These are phyloP conservation scores for Scyliorhinus canicula DNA, from an alignment of 2,797 vertebrate species.

Conservation along the genomic window DNA sequence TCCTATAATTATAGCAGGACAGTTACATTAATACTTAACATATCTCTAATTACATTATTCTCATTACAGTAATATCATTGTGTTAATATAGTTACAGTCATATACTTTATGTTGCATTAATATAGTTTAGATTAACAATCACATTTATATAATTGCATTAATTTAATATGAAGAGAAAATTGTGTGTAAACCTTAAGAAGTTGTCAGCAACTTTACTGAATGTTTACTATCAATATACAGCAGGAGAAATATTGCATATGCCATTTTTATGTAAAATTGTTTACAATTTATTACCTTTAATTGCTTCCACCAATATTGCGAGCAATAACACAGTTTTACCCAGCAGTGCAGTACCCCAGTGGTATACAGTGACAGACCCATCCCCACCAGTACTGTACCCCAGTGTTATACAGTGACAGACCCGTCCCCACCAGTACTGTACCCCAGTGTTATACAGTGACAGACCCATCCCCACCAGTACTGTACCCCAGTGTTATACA, in stretches of 20 bases:
- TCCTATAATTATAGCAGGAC: constrained; percentile 8
- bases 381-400: background rate
- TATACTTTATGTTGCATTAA: constrained; percentile 25
- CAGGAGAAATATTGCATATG: background rate
- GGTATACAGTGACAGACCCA: too few species aligned
- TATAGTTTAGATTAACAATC: constrained; percentile 17
- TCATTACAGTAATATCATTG: constrained; percentile 25
- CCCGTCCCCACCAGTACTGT: background rate
- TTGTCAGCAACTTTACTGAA: background rate
- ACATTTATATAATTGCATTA: constrained; percentile 30
- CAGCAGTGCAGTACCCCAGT: background rate
- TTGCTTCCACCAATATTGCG: background rate
- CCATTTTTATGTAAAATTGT: background rate
- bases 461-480: background rate
- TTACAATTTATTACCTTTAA: background rate
- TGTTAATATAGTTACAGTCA: constrained; percentile 17
- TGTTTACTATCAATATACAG: background rate
- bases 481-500: background rate
- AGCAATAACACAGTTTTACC: background rate
- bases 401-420: background rate
- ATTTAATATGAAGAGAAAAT: background rate
- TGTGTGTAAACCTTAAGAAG: background rate
- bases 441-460: background rate
- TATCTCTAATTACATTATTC: constrained; percentile 31
- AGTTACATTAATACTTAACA: constrained; percentile 32